Evolutionary conservation across 2,888 invertebrate genomes (phyloP), one percentile per base, ranked within the genome.

Genomic region (Clepsis dumicolana): DNA sequence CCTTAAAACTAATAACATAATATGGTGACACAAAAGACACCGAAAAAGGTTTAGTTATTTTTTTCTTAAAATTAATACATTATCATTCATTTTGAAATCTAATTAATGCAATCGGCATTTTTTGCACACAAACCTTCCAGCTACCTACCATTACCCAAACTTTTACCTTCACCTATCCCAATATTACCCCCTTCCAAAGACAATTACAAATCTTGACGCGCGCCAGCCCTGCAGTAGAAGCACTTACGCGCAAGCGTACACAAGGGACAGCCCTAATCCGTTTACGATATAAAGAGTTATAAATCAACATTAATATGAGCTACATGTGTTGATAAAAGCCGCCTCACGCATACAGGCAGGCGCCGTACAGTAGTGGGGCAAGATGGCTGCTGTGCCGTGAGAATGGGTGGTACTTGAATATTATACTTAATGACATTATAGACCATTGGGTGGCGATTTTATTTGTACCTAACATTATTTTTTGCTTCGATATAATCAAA

Each of bases 221-320:
- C 32, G 65, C 18, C 60, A 84, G 80, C 85, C 76, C 77, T 81
- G 82, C 85, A 85, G 86, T 84, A 86, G 80, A 75, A 73, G 77
- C 78, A 75, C 79, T 81, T 78, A 78, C 78, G 73, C 72, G 74
- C 79, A 79, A 80, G 81, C 79, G 79, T 75, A 74, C 80, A 78
- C 63, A 72, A 77, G 81, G 83, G 85, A 82, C 80, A 85, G 86
- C 91, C 91, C 89, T 92, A 93, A 93, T 93, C 92, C 93, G 90
- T 93, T 93, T 92, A 91, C 91, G 89, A 93, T 93, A 93, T 92
- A 93, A 85, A 92, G 88, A 88, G 88, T 87, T 90, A 91, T 93
- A 93, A 93, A 93, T 93, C 93, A 93, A 91, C 91, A 87, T 90
- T 93, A 92, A 93, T 93, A 91, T 91, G 85, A 84, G 86, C 84